A percentile compares a stretch with the other conserved stretches of the same genome.
These are phyloP conservation scores for Helicorthomorpha holstii DNA, from an alignment of 1,140 invertebrate species.

Conservation along the genomic window DNA sequence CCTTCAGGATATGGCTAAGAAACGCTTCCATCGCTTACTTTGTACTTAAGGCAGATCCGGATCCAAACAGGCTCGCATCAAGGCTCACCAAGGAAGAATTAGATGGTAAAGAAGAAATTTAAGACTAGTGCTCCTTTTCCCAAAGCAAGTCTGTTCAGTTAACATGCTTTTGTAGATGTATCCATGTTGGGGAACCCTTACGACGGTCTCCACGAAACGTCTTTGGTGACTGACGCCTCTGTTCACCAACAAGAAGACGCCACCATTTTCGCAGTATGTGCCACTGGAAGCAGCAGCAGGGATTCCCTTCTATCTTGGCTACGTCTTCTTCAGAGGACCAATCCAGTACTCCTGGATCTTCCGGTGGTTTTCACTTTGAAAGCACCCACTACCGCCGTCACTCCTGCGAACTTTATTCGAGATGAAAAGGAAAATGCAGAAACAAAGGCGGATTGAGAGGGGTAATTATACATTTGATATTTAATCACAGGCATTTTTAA, in stretches of 20 bases:
- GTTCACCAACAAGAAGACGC: constrained; percentile 89
- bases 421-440: too few relatives aligned
- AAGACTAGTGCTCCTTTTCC: constrained; percentile 11
- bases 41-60: constrained; percentile 49
- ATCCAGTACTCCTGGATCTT: constrained; percentile 50
- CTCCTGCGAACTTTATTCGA: constrained; percentile 9
- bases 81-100: constrained; percentile 27
- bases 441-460: too few relatives aligned
- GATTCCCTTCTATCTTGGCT: constrained; percentile 88
- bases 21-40: constrained; percentile 67
- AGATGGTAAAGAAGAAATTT: constrained; percentile 55
- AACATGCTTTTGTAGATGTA: neutral
- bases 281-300: constrained; percentile 64
- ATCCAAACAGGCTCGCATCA: constrained; percentile 15
- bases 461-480: too few relatives aligned
- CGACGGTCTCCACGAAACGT: too few relatives aligned
- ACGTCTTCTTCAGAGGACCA: constrained; percentile 57
- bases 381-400: constrained; percentile 23
- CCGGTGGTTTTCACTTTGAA: constrained; percentile 61
- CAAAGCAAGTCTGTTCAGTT: constrained; percentile 4
- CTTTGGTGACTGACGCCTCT: too few relatives aligned
- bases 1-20: constrained; percentile 61
- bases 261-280: constrained; percentile 68
- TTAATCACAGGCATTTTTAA: too few relatives aligned
- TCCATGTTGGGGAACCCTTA: neutral